Evolutionary conservation across 1,140 invertebrate genomes (phyloP).

Genomic region (Dendroctonus valens): DNA sequence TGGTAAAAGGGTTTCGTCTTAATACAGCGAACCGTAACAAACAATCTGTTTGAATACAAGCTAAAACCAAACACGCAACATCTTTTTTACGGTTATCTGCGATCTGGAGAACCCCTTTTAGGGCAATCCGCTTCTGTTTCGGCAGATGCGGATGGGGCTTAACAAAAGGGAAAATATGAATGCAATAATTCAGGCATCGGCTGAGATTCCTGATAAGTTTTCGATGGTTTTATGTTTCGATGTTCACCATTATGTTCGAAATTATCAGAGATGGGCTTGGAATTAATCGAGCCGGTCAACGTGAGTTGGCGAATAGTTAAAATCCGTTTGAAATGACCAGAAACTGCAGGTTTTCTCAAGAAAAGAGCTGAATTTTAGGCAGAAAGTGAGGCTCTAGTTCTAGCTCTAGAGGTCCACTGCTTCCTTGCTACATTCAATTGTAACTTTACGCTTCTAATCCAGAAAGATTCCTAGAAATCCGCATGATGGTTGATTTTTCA

Average conservation of each 20-base stretch:
- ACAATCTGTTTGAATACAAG: background rate
- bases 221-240: slow-evolving; percentile 20
- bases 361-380: too few species aligned
- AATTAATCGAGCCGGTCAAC: too few species aligned
- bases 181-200: slow-evolving; percentile 27
- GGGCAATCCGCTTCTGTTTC: slow-evolving; percentile 12
- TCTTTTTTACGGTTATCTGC: slow-evolving; percentile 37
- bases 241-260: background rate
- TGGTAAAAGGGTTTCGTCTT: background rate
- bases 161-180: slow-evolving; percentile 28
- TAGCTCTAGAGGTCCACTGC: too few species aligned
- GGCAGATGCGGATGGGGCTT: slow-evolving; percentile 24
- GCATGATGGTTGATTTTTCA: too few species aligned
- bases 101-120: slow-evolving; percentile 35
- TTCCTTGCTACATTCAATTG: too few species aligned
- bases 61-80: slow-evolving; percentile 7
- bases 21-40: slow-evolving; percentile 7
- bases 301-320: too few species aligned
- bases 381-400: too few species aligned
- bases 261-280: too few species aligned
- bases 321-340: too few species aligned
- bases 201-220: slow-evolving; percentile 21
- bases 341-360: too few species aligned
- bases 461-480: too few species aligned
- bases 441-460: too few species aligned